Percentiles rank a stretch among this genome's conserved stretches.
These are phyloP conservation scores for Matsumyia berberina DNA, from an alignment of 2,888 invertebrate species.

Conservation along the genomic window DNA sequence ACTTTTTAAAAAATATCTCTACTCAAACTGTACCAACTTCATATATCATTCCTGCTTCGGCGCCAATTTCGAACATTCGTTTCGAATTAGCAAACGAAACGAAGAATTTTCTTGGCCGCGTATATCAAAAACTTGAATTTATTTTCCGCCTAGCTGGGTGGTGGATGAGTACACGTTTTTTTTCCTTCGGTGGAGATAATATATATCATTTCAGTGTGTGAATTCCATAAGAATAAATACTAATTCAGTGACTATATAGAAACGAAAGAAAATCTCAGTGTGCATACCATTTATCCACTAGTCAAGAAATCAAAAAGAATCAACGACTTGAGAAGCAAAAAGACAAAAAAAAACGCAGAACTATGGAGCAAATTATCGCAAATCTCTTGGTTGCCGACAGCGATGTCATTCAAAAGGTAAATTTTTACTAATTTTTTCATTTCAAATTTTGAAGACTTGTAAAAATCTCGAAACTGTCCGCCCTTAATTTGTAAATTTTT, in stretches of 20 bases:
- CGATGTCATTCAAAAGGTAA: conserved; percentile 87
- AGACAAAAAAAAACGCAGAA: too few relatives aligned
- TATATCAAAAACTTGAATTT: conserved; percentile 45
- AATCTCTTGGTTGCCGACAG: conserved; percentile 87
- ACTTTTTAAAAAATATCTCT: neutral
- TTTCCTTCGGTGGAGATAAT: conserved; percentile 35
- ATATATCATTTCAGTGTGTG: conserved; percentile 45
- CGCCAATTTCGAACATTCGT: conserved; percentile 48
- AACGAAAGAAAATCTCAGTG: conserved; percentile 53
- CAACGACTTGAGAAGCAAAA: conserved; percentile 10
- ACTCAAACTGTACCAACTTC: conserved; percentile 4
- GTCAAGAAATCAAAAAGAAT: conserved; percentile 9
- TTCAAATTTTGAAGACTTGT: too few relatives aligned
- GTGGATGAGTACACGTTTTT: conserved; percentile 66
- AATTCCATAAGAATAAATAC: conserved; percentile 8
- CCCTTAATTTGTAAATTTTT: too few relatives aligned
- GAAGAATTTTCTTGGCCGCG: conserved; percentile 22
- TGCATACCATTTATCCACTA: conserved; percentile 47
- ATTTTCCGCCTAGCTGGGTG: conserved; percentile 72
- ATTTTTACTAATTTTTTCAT: conserved; percentile 45
- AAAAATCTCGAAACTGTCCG: too few relatives aligned
- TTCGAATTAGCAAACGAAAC: conserved; percentile 68
- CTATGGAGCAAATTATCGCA: conserved; percentile 87
- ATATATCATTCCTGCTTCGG: conserved; percentile 23
- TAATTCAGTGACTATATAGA: conserved; percentile 38